Evolutionary conservation across 2,797 vertebrate genomes (phyloP).

Genomic region (Calcarius lapponicus): DNA sequence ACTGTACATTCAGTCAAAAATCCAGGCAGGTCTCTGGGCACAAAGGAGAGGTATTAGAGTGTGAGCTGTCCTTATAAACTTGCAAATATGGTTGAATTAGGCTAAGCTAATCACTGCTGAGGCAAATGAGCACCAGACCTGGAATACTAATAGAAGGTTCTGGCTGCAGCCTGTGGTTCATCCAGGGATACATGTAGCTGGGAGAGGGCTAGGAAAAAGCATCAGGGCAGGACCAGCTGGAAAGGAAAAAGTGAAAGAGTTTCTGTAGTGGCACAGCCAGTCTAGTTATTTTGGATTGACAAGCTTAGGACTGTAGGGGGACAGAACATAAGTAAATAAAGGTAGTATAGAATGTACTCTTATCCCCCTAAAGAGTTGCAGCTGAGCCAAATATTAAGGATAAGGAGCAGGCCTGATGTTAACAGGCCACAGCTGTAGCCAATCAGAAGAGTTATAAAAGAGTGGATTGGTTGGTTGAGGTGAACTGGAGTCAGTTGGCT

Average conservation of each 20-base stretch:
- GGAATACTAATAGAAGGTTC: not conserved
- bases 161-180: not conserved
- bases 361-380: too few relatives aligned
- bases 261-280: not conserved
- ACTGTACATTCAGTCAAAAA: not conserved
- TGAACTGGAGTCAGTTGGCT: too few relatives aligned
- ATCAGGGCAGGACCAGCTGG: not conserved
- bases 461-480: too few relatives aligned
- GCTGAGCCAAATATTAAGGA: too few relatives aligned
- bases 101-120: conserved; percentile 10
- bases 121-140: not conserved
- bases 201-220: not conserved
- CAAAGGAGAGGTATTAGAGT: not conserved
- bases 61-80: not conserved
- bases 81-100: not conserved
- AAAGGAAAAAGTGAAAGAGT: not conserved
- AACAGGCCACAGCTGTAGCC: too few relatives aligned
- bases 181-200: not conserved
- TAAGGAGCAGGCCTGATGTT: too few relatives aligned
- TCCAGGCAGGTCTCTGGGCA: not conserved
- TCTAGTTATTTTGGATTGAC: not conserved
- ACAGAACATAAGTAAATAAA: too few relatives aligned
- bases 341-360: too few relatives aligned
- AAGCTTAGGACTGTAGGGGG: not conserved
- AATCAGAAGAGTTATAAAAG: too few relatives aligned